Percentiles rank a stretch among this genome's conserved stretches.
phyloP scores from a whole-genome alignment of 92 coral and sea anemone genomes.

The Paragorgia papillata region DNA sequence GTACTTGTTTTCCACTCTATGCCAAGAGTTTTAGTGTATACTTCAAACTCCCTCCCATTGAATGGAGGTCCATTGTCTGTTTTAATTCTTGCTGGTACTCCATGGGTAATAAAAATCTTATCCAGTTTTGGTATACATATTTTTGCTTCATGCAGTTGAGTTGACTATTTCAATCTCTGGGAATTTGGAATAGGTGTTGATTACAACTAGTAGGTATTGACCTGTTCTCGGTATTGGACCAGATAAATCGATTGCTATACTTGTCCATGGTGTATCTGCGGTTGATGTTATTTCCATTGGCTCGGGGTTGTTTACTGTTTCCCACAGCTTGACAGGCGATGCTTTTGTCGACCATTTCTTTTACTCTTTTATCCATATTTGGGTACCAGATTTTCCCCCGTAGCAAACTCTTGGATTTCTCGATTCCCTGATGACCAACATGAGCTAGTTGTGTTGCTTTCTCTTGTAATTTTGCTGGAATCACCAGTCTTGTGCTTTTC shows the following conservation, averaged over 20 bases:
- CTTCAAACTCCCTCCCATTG: background rate
- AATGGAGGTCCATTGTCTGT: slow-evolving; percentile 1
- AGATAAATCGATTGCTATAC: slow-evolving; percentile 40
- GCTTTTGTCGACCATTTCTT: slow-evolving; percentile 12
- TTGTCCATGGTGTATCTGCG: slow-evolving; percentile 34
- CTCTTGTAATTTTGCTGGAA: slow-evolving; percentile 28
- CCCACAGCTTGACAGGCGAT: slow-evolving; percentile 33
- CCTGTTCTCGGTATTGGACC: slow-evolving; percentile 51
- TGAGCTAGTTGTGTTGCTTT: slow-evolving; percentile 9
- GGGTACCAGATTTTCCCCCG: slow-evolving; percentile 44
- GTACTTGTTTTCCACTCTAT: slow-evolving; percentile 34
- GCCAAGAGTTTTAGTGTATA: background rate
- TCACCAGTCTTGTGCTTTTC: slow-evolving; percentile 23
- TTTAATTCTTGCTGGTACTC: slow-evolving; percentile 10
- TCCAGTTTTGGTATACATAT: slow-evolving; percentile 51
- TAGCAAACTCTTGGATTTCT: slow-evolving; percentile 32
- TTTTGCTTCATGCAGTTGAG: slow-evolving; percentile 42
- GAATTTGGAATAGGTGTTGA: slow-evolving; percentile 50
- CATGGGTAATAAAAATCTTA: slow-evolving; percentile 42
- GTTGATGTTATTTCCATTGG: slow-evolving; percentile 35
- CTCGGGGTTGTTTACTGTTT: slow-evolving; percentile 10
- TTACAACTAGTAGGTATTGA: slow-evolving; percentile 44
- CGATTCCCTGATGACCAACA: slow-evolving; percentile 27
- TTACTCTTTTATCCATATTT: slow-evolving; percentile 31
- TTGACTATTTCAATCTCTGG: slow-evolving; percentile 49